Evolutionary conservation across 2,113 vertebrate genomes (phyloP).

Genomic region (Egretta garzetta): DNA sequence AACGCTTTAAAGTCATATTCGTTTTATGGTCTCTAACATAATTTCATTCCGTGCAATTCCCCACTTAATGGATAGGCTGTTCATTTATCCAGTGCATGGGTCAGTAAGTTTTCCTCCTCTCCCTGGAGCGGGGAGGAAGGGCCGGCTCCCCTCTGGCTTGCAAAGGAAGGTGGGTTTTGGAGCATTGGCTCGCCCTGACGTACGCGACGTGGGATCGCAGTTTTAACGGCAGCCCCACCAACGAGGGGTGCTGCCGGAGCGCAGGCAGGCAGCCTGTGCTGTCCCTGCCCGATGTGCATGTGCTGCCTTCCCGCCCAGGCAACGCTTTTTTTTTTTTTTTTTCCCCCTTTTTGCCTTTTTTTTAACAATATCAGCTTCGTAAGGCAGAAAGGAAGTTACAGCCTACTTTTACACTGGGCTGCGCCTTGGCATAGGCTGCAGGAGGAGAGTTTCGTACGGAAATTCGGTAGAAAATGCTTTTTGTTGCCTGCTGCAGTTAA

Average conservation of each 20-base stretch:
- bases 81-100: neutral
- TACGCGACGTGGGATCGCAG: rapidly evolving
- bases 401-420: neutral
- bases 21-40: neutral
- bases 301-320: neutral
- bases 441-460: neutral
- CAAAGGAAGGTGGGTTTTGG: neutral
- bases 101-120: neutral
- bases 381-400: neutral
- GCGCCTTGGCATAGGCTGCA: rapidly evolving
- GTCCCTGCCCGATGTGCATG: neutral
- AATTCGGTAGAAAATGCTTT: neutral
- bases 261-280: neutral
- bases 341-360: too few relatives aligned
- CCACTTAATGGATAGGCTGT: neutral
- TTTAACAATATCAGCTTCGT: rapidly evolving
- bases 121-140: neutral
- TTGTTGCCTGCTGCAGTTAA: neutral
- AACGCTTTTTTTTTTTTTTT: rapidly evolving
- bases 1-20: neutral
- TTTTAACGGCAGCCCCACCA: neutral
- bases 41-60: neutral
- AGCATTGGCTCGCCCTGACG: neutral
- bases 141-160: neutral
- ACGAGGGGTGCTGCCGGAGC: neutral